These are phyloP conservation scores for Zoanthus gigantus DNA, from an alignment of 92 coral and sea anemone genomes.

Conservation along the genomic window DNA sequence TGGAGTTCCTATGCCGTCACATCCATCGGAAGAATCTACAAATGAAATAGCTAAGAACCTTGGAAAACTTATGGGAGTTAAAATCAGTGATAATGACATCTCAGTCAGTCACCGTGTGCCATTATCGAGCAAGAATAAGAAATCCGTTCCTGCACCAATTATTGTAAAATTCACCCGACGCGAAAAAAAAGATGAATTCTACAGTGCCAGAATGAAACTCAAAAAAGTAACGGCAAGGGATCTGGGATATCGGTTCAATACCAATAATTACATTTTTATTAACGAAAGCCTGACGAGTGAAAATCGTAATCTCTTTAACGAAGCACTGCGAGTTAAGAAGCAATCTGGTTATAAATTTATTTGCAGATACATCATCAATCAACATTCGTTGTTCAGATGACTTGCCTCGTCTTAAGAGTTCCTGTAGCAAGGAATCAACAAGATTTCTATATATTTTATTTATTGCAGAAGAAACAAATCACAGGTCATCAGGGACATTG, in stretches of 20 bases:
- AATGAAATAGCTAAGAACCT: not conserved
- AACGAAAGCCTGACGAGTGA: constrained; percentile 42
- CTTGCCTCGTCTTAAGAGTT: constrained; percentile 18
- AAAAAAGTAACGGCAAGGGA: constrained; percentile 5
- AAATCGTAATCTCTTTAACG: constrained; percentile 35
- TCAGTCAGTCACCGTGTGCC: constrained; percentile 50
- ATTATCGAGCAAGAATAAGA: constrained; percentile 9
- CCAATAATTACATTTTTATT: constrained; percentile 39
- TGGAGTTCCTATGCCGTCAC: not conserved
- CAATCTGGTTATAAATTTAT: constrained; percentile 22
- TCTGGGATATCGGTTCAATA: constrained; percentile 21
- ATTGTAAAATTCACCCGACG: constrained; percentile 61
- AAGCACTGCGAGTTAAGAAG: constrained; percentile 39
- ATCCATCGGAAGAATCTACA: not conserved
- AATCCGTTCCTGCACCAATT: constrained; percentile 48
- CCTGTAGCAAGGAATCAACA: not conserved
- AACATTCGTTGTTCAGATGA: constrained; percentile 10
- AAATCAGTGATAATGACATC: constrained; percentile 43
- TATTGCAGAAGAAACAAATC: constrained; percentile 18
- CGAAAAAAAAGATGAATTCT: constrained; percentile 38
- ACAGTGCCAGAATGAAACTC: constrained; percentile 18
- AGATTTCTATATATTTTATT: not conserved
- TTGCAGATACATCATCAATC: too few species aligned
- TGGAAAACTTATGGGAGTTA: not conserved
- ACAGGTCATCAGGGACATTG: too few species aligned